Evolutionary conservation across 2,888 invertebrate species (phyloP).

Genomic region (Caradrina kadenii): DNA sequence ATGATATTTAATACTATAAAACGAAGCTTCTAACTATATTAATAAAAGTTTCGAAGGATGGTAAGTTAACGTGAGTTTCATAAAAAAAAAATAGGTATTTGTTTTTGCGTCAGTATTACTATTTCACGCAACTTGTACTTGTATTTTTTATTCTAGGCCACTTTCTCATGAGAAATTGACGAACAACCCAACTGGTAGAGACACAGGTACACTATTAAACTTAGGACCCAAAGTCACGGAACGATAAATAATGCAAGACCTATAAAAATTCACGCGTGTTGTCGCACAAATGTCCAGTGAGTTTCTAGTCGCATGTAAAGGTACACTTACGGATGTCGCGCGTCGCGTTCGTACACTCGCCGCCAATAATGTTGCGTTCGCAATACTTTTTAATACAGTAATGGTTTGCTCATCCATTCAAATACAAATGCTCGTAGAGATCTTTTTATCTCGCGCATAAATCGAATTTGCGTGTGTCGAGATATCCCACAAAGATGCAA

Average conservation of each 20-base stretch:
- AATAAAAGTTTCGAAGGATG: background rate
- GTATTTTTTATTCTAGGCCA: conserved; percentile 14
- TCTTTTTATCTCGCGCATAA: conserved; percentile 73
- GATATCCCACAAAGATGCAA: conserved; percentile 77
- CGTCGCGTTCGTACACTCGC: conserved; percentile 37
- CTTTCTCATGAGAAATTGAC: conserved; percentile 53
- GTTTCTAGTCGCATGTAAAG: conserved; percentile 50
- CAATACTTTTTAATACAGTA: conserved; percentile 74
- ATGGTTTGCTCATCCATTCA: conserved; percentile 73
- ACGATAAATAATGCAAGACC: conserved; percentile 57
- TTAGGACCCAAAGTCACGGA: conserved; percentile 58
- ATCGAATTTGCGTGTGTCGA: conserved; percentile 78
- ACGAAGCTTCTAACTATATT: background rate
- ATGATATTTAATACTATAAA: background rate
- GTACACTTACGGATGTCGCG: conserved; percentile 35
- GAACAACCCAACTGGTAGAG: conserved; percentile 24
- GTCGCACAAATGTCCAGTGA: conserved; percentile 43
- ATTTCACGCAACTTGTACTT: conserved; percentile 17
- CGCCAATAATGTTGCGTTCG: conserved; percentile 63
- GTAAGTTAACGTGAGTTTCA: background rate
- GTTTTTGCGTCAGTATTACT: conserved; percentile 6
- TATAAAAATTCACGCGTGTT: conserved; percentile 50
- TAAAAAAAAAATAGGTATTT: conserved; percentile 8
- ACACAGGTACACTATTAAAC: conserved; percentile 48
- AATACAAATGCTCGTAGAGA: conserved; percentile 65